Evolutionary conservation across 2,797 vertebrate species (phyloP).

Genomic region (Eulemur rubriventer): DNA sequence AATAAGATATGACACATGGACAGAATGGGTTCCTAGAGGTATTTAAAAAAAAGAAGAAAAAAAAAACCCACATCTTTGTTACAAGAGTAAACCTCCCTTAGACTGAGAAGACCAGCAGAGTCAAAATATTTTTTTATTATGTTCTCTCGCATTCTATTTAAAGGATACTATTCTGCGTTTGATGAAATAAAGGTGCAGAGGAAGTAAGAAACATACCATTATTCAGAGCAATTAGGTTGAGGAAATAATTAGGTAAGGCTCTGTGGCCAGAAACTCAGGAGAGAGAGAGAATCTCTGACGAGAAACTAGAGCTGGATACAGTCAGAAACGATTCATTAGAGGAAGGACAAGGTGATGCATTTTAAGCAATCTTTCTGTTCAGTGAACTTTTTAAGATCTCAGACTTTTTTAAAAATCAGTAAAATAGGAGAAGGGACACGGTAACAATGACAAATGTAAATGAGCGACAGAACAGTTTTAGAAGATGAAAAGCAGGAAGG

Average conservation of each 20-base stretch:
- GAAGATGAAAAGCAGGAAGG: neutral
- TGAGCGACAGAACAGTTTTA: neutral
- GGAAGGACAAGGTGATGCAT: neutral
- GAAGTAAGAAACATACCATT: neutral
- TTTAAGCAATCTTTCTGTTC: neutral
- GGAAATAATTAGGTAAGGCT: neutral
- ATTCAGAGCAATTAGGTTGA: neutral
- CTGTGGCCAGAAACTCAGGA: neutral
- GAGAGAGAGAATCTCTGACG: neutral
- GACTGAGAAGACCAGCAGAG: neutral
- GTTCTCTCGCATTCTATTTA: neutral
- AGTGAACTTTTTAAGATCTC: neutral
- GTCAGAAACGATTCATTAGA: neutral
- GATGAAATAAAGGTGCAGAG: neutral
- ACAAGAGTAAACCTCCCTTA: neutral
- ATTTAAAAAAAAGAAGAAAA: neutral
- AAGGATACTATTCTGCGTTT: neutral
- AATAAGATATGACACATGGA: slow-evolving; percentile 56
- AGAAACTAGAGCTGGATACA: neutral
- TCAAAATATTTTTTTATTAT: neutral
- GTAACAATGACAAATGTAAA: neutral
- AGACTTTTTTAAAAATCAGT: neutral
- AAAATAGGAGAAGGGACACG: neutral
- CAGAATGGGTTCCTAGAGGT: slow-evolving; percentile 35
- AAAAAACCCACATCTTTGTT: neutral